Base-by-base conservation (phyloP, 2,888 invertebrate species). In the Teleiodes luculella region DNA sequence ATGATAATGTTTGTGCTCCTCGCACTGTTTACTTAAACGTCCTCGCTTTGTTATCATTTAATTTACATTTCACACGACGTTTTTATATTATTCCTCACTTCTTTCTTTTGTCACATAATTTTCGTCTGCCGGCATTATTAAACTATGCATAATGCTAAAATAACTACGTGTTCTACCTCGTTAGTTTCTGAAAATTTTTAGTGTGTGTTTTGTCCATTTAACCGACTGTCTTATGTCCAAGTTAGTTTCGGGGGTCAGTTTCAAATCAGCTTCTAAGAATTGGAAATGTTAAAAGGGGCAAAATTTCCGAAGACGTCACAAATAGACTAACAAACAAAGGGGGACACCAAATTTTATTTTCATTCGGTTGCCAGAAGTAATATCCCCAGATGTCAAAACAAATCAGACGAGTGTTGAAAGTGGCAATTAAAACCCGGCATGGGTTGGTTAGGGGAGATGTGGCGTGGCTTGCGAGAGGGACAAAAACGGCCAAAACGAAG, bases 401-500 rank as follows among this genome's bases (percentile, higher is more conserved):
- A 65, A 72, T 70, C 69, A 69, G 62, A 53, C 55, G 59, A 66
- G 72, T 74, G 78, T 73, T 63, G 78, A 78, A 74, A 78, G 71
- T 70, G 56, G 76, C 74, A 82, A 83, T 84, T 84, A 83, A 78
- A 71, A 70, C 61, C 59, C 63, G 62, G 64, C 66, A 62, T 62
- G 56, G 60, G 58, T 28, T 43, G 43, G 70, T 67, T 65, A 63
- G 62, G 66, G 67, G 69, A 75, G 72, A 83, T 78, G 83, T 69
- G 66, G 67, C 76, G 72, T 71, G 18, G 39, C 39, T 8, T 16
- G 18, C 35, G n/a, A 11, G 35, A 18, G 18, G 4, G 39, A 69
- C 62, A 56, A 78, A 78, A 78, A 74, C 28, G 28, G 43, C 28
- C 43, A 28, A 77, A 76, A 79, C 70, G 67, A 75, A 62, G 60